phyloP scores from a whole-genome alignment of 2,797 vertebrate species.

The Benthosema pterotum region DNA sequence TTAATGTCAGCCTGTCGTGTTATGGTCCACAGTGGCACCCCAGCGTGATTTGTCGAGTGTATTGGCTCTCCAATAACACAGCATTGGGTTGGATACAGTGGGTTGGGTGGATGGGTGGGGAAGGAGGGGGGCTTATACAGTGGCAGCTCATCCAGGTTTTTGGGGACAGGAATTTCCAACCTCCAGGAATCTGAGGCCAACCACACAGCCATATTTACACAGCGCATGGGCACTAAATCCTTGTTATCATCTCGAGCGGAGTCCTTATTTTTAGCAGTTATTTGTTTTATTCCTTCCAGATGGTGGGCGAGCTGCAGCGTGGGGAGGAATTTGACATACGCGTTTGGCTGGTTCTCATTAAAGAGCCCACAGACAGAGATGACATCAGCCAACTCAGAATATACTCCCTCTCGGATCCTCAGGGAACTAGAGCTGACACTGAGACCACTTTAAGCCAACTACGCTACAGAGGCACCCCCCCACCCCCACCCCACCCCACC shows the following conservation, averaged over 20 bases:
- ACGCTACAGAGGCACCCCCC: conserved; percentile 1
- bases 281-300: conserved; percentile 76
- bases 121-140: conserved; percentile 26
- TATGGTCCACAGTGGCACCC: too few relatives aligned
- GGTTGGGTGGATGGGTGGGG: not conserved
- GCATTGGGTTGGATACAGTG: not conserved
- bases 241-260: conserved; percentile 71
- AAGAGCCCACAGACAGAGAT: conserved; percentile 51
- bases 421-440: conserved; percentile 19
- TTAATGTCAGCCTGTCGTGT: too few relatives aligned
- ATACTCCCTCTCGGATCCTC: conserved; percentile 29
- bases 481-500: too few relatives aligned
- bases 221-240: conserved; percentile 70
- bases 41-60: too few relatives aligned
- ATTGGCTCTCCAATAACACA: too few relatives aligned
- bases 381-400: conserved; percentile 63
- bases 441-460: conserved; percentile 5
- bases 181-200: conserved; percentile 55
- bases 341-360: conserved; percentile 71
- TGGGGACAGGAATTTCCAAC: conserved; percentile 54
- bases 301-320: conserved; percentile 58
- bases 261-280: conserved; percentile 74
- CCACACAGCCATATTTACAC: conserved; percentile 64
- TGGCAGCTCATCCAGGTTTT: conserved; percentile 54
- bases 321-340: conserved; percentile 61